phyloP scores from a whole-genome alignment of 92 coral and sea anemone genomes.

The Phenganax stokvisi region DNA sequence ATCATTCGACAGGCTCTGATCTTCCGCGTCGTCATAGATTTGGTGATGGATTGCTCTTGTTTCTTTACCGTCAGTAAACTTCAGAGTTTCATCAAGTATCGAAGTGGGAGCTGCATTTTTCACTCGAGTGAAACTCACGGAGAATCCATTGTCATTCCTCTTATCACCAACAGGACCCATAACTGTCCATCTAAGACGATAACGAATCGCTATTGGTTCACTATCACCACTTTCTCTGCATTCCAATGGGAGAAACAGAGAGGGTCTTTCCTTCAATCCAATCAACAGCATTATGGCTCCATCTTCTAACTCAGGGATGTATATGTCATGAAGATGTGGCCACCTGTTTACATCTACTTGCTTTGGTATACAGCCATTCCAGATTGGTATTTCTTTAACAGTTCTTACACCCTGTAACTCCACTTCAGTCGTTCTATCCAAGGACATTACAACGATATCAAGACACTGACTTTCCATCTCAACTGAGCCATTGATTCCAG shows the following conservation, averaged over 20 bases:
- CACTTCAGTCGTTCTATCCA: slow-evolving; percentile 48
- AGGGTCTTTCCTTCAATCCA: slow-evolving; percentile 50
- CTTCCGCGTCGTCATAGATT: neutral
- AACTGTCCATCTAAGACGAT: slow-evolving; percentile 62
- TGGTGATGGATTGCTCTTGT: neutral
- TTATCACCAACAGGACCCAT: slow-evolving; percentile 53
- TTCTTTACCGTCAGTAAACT: neutral
- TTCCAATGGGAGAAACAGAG: slow-evolving; percentile 52
- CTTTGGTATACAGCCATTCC: slow-evolving; percentile 1
- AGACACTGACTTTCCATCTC: slow-evolving; percentile 47
- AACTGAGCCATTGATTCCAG: slow-evolving; percentile 58
- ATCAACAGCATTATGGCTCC: slow-evolving; percentile 42
- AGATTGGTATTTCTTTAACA: slow-evolving; percentile 58
- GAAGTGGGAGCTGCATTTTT: neutral
- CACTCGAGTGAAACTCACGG: slow-evolving; percentile 46
- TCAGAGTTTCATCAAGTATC: neutral
- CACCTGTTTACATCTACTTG: slow-evolving; percentile 15
- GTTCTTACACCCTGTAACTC: slow-evolving; percentile 53
- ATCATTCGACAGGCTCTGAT: slow-evolving; percentile 9
- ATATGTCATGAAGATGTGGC: slow-evolving; percentile 14
- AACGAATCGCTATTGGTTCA: slow-evolving; percentile 47
- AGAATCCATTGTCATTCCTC: slow-evolving; percentile 29
- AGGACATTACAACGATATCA: slow-evolving; percentile 52
- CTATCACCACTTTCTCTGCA: slow-evolving; percentile 39
- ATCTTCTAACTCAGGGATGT: slow-evolving; percentile 35